Conservation (phyloP, 2,888 invertebrate genomes). For the Rotaria magnacalcarata region DNA sequence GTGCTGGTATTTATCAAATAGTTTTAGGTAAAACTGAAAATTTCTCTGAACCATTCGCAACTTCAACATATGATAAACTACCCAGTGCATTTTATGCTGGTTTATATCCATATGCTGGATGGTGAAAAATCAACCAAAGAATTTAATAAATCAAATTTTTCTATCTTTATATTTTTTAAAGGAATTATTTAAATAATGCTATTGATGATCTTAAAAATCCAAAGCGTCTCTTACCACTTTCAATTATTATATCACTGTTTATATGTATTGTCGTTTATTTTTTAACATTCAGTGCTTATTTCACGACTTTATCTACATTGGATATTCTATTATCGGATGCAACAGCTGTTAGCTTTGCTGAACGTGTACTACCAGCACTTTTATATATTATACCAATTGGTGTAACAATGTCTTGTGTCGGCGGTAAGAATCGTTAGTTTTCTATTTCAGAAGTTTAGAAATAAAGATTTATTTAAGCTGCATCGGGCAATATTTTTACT, state of each 20-base stretch:
- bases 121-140: constrained; percentile 57
- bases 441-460: too few species aligned
- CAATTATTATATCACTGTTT: constrained; percentile 88
- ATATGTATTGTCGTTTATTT: constrained; percentile 82
- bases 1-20: constrained; percentile 74
- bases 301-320: constrained; percentile 74
- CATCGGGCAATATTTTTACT: constrained; percentile 48
- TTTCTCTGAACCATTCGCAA: constrained; percentile 43
- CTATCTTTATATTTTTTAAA: constrained; percentile 55
- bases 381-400: constrained; percentile 31
- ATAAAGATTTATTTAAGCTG: constrained; percentile 61
- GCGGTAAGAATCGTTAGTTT: not conserved
- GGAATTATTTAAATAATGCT: constrained; percentile 89
- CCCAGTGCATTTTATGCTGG: constrained; percentile 57
- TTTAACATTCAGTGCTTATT: constrained; percentile 82
- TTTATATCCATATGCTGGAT: constrained; percentile 59
- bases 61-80: constrained; percentile 38
- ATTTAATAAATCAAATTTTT: not conserved
- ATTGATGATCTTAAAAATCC: constrained; percentile 89
- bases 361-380: not conserved
- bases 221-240: constrained; percentile 83
- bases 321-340: constrained; percentile 78
- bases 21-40: constrained; percentile 55
- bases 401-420: constrained; percentile 36
- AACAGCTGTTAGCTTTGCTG: constrained; percentile 68